Base-by-base conservation (phyloP, 2,888 invertebrate species). In the Cataglyphis altisquamis region DNA sequence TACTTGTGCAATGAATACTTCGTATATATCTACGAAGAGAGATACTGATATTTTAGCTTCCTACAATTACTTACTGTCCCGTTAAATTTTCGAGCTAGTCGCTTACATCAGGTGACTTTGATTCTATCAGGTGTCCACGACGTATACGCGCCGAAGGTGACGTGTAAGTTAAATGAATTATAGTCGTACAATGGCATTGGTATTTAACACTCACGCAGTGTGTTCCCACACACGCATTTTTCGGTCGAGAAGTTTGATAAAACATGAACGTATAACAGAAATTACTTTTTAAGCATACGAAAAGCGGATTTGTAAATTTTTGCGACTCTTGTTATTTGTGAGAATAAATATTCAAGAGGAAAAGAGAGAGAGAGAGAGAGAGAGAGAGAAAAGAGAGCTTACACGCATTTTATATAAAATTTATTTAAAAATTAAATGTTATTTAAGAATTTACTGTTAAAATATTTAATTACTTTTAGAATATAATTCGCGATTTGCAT, bases 161-260 rank as follows among this genome's bases (percentile, higher is more conserved):
- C n/a, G 29, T n/a, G 39, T n/a, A 41, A 67, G 18, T 52, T 39
- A 72, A 70, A 41, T 77, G 41, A 77, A 70, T 70, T 77, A 55
- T 55, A 15, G 41, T 39, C 39, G 25, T 15, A 39, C 39, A 55
- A 78, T 48, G 32, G 8, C 8, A 57, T 5, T 6, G 32, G 4
- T 74, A 74, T 74, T 60, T 60, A 45, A 73, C 21, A n/a, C 8
- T 8, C 57, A 21, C 6, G 21, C n/a, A 21, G n/a, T 55, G 25
- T 18, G 10, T 41, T 9, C 6, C 3, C 3, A 32, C 1, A 18
- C 12, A n/a, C n/a, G 25, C 5, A n/a, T 55, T 77, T 41, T 5
- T n/a, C 1, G 5, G 25, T 55, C n/a, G 29, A 68, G 15, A 55
- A 70, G 21, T 41, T 57, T 21, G 29, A 57, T n/a, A 63, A 25